Base-by-base conservation (phyloP, 2,113 vertebrate genomes). In the Oenanthe melanoleuca region DNA sequence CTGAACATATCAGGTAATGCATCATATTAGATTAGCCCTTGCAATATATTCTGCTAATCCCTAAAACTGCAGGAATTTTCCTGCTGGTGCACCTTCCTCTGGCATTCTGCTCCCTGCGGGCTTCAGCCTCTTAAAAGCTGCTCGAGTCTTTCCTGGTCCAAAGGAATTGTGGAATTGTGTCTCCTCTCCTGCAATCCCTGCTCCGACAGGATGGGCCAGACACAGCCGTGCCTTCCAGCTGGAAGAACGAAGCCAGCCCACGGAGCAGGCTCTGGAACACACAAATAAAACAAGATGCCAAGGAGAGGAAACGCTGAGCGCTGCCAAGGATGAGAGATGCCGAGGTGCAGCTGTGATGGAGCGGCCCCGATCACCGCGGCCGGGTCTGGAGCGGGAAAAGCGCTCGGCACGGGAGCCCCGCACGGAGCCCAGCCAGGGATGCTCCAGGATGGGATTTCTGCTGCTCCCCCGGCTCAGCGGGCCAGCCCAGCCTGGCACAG, bases 341-440 rank as follows among this genome's bases (percentile, higher is more conserved):
- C 45, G 12, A 47, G 50, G 15, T 29, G 6, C 50, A 52, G 26
- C 70, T 31, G 80, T 24, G 89, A n/a, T 33, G 66, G 12, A 31
- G n/a, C 3, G 19, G 52, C 69, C 60, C 65, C 5, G 45, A 37
- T 37, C 33, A 74, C 69, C 53, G 12, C 34, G 5, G 24, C 21
- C 61, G 5, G 86, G 15, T 40, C 77, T 7, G 12, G 11, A 14
- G 5, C 57, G 4, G 37, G 55, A 38, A 14, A 53, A 29, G 9
- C 14, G 47, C 57, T 38, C 6, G 7, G 23, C 75, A 8, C 67
- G 9, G 64, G n/a, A 64, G 70, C 14, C 42, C 25, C 61, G 5
- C 38, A 4, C 8, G 5, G 74, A 47, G 75, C 40, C 6, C 1
- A 12, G 11, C 47, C 34, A 0, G 33, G 6, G 52, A 2, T 18